Percentiles rank a stretch among this genome's conserved stretches.
phyloP scores from a whole-genome alignment of 1,140 invertebrate species.

The Pentalonia nigronervosa region DNA sequence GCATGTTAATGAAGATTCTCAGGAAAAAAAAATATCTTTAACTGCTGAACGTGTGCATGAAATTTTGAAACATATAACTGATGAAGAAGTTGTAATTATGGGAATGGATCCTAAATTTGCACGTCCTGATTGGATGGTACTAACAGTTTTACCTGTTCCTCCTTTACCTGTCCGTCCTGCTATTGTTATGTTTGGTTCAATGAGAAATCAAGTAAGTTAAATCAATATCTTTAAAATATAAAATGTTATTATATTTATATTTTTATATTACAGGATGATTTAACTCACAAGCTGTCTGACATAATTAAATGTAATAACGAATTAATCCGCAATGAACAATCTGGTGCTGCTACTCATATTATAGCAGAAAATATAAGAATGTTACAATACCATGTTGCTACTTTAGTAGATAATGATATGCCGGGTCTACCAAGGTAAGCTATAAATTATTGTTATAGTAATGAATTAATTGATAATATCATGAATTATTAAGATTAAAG shows the following conservation, averaged over 20 bases:
- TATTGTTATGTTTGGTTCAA: constrained; percentile 99
- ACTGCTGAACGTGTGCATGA: constrained; percentile 96
- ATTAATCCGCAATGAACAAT: constrained; percentile 91
- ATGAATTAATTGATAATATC: background rate
- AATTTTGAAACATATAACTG: constrained; percentile 95
- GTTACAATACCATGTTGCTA: constrained; percentile 98
- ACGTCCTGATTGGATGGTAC: constrained; percentile 99
- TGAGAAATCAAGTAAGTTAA: constrained; percentile 80
- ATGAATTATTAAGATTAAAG: background rate
- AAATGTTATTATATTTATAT: background rate
- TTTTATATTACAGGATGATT: constrained; percentile 81
- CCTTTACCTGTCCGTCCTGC: constrained; percentile 92
- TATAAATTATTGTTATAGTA: background rate
- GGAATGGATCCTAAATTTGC: constrained; percentile 97
- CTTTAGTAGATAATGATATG: constrained; percentile 97
- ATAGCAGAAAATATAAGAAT: constrained; percentile 97
- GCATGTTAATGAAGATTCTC: constrained; percentile 95
- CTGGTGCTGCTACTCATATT: constrained; percentile 95
- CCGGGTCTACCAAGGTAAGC: constrained; percentile 88
- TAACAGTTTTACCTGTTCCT: constrained; percentile 96
- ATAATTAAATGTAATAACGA: constrained; percentile 99
- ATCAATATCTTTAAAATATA: background rate
- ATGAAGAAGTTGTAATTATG: constrained; percentile 95
- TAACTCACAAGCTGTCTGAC: constrained; percentile 98
- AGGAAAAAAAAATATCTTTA: constrained; percentile 92